Evolutionary conservation across 2,797 vertebrate species (phyloP).

Genomic region (Premnoplex brunnescens): DNA sequence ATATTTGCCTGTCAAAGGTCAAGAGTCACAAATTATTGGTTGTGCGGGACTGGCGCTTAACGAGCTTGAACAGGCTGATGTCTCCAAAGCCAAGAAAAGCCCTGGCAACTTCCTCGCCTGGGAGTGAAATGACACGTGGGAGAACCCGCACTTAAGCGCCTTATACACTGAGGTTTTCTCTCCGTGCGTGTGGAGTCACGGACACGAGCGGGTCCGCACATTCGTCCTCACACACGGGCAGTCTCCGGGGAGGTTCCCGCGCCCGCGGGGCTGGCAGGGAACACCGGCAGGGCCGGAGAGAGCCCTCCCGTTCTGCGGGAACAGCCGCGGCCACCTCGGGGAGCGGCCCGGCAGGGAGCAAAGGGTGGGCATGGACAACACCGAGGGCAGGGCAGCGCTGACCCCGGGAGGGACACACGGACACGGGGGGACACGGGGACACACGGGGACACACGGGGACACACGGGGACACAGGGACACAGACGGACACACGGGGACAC

Average conservation of each 20-base stretch:
- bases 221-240: rapidly evolving
- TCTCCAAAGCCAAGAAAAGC: background rate
- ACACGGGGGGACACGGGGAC: too few species aligned
- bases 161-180: rapidly evolving
- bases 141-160: rapidly evolving
- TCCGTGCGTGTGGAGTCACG: rapidly evolving
- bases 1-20: background rate
- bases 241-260: rapidly evolving
- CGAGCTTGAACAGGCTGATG: background rate
- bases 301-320: rapidly evolving
- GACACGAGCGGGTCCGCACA: rapidly evolving
- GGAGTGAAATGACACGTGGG: rapidly evolving
- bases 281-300: rapidly evolving
- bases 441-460: too few species aligned
- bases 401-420: too few species aligned
- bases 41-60: rapidly evolving
- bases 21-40: background rate
- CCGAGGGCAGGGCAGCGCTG: background rate
- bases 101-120: background rate
- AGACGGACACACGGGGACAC: too few species aligned
- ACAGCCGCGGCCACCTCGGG: background rate
- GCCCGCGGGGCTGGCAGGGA: rapidly evolving
- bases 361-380: rapidly evolving
- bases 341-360: rapidly evolving
- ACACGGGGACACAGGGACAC: too few species aligned